A percentile compares a stretch with the other conserved stretches of the same genome.
These are phyloP conservation scores for Pseudococcus viburni DNA, from an alignment of 2,888 invertebrate genomes.

Conservation along the genomic window DNA sequence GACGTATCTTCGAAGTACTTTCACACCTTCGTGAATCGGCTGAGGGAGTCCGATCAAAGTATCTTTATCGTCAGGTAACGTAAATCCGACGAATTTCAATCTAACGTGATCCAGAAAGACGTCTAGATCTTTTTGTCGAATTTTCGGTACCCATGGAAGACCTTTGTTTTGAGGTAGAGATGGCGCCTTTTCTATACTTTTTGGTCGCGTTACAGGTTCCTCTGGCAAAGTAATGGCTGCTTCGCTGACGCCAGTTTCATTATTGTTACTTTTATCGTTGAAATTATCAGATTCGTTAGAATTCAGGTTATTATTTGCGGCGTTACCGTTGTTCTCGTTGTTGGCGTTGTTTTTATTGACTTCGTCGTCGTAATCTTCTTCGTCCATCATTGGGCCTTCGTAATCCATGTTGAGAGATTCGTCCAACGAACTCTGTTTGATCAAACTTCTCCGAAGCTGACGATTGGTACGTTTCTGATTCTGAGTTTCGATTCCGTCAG, in stretches of 20 bases:
- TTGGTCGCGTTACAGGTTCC: neutral
- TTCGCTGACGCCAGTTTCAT: slow-evolving; percentile 20
- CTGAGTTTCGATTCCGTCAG: slow-evolving; percentile 86
- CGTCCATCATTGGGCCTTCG: slow-evolving; percentile 71
- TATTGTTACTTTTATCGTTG: slow-evolving; percentile 22
- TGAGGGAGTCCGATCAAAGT: slow-evolving; percentile 95
- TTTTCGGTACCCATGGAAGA: slow-evolving; percentile 97
- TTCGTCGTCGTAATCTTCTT: slow-evolving; percentile 74
- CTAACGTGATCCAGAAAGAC: slow-evolving; percentile 91
- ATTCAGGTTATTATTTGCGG: neutral
- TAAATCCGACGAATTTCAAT: slow-evolving; percentile 96
- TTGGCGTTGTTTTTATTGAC: slow-evolving; percentile 9
- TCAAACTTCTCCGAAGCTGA: slow-evolving; percentile 75
- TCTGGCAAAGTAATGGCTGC: neutral
- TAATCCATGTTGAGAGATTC: slow-evolving; percentile 75
- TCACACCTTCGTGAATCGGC: slow-evolving; percentile 96
- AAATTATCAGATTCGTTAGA: slow-evolving; percentile 1
- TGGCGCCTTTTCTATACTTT: slow-evolving; percentile 29
- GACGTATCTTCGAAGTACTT: slow-evolving; percentile 91
- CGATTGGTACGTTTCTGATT: slow-evolving; percentile 69
- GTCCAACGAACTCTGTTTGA: slow-evolving; percentile 93
- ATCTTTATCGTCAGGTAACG: slow-evolving; percentile 83
- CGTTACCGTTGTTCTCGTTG: slow-evolving; percentile 2
- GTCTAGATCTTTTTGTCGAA: slow-evolving; percentile 93
- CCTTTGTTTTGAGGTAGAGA: slow-evolving; percentile 71